Conservation (phyloP, 2,888 invertebrate species). For the Tetragonula carbonaria region DNA sequence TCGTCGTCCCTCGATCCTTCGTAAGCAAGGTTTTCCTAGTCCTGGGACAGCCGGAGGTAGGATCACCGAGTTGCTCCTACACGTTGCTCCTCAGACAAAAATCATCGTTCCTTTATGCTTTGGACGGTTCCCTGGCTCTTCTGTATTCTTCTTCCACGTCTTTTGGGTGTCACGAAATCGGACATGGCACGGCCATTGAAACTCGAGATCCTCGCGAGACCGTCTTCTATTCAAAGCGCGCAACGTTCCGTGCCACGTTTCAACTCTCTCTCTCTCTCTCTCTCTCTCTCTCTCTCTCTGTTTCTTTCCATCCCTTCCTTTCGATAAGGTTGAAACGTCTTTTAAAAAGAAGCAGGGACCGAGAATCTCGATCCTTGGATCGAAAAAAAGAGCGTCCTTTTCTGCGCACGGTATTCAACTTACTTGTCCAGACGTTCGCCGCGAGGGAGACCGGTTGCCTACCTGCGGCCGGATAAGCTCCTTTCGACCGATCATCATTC, state of each 20-base stretch:
- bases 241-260: conserved; percentile 44
- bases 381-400: conserved; percentile 60
- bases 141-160: conserved; percentile 27
- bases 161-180: conserved; percentile 65
- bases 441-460: conserved; percentile 18
- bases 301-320: not conserved
- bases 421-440: conserved; percentile 65
- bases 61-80: not conserved
- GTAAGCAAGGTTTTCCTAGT: not conserved
- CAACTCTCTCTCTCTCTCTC: not conserved
- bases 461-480: conserved; percentile 45
- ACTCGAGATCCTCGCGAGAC: conserved; percentile 75
- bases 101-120: conserved; percentile 32
- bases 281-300: not conserved
- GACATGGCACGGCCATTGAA: conserved; percentile 74
- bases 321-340: conserved; percentile 33
- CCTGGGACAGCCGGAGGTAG: not conserved
- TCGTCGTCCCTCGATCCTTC: too few species aligned
- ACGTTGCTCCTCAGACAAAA: not conserved
- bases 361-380: conserved; percentile 44
- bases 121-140: conserved; percentile 14
- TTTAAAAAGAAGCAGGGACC: conserved; percentile 62
- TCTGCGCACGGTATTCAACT: conserved; percentile 67
- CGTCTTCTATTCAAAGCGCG: conserved; percentile 71
- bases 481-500: conserved; percentile 6